Base-by-base conservation (phyloP, 2,797 vertebrate genomes). In the Phoeniculus purpureus region DNA sequence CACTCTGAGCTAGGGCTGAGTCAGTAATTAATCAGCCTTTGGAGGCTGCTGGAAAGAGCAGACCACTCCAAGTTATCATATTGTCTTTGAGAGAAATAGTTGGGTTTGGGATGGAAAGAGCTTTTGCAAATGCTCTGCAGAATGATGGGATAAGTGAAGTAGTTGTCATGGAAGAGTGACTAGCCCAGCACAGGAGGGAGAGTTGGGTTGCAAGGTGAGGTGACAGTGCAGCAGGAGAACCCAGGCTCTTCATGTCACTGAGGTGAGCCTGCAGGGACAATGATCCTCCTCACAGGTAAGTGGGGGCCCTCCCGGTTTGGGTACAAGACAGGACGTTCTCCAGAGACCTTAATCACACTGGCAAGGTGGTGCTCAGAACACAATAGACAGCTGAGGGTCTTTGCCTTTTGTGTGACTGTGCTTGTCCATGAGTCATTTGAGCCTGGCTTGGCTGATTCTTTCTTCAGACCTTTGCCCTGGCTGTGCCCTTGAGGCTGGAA, bases 11-110 rank as follows among this genome's bases (percentile, higher is more conserved):
- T 81, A 31, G 2, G 14, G 43, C 94, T 88, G 87, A 95, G 81
- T 92, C 91, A 84, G 75, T 65, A 81, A 71, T 86, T 86, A 94
- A 80, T 93, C 85, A 91, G 84, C 86, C 87, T 88, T 93, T 48
- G 90, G 83, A 78, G 59, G 51, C 82, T 95, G 78, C 85, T 94
- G 85, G 72, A 90, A 93, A 80, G 91, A 90, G 22, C 78, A 92
- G 78, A 90, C 66, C 66, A 59, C 59, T 87, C 60, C 25, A 78
- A 91, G n/a, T 90, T 72, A 85, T 92, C 55, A 6, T 59, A 48
- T 29, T 55, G 50, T 71, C 32, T 74, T 86, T 74, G 81, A 71
- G 72, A 70, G 88, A 89, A 81, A 48, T 70, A 81, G 56, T 82
- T 90, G 25, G 0, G 7, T 94, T 93, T 92, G 65, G 91, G 86